These are phyloP conservation scores for Phyllopteryx taeniolatus DNA, from an alignment of 2,113 vertebrate genomes.

Conservation along the genomic window DNA sequence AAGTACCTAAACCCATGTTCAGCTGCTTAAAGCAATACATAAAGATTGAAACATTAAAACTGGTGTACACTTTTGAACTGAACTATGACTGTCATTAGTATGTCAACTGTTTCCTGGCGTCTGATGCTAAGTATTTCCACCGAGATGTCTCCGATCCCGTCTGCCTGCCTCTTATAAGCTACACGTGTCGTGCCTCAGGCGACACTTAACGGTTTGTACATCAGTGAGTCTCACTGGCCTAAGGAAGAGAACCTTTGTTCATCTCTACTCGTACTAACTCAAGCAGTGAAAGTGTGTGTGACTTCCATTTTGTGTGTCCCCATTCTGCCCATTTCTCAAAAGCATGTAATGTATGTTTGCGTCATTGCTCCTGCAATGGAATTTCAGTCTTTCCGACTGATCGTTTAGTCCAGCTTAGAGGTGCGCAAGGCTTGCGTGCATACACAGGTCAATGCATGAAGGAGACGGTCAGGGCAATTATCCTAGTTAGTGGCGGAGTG, in stretches of 20 bases:
- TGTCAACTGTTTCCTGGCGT: not conserved
- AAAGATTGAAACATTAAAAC: not conserved
- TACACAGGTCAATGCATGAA: conserved; percentile 19
- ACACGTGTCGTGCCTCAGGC: conserved; percentile 36
- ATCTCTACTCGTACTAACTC: conserved; percentile 29
- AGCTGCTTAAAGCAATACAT: not conserved
- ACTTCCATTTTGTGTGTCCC: conserved; percentile 32
- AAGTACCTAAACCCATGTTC: not conserved
- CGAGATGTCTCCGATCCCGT: not conserved
- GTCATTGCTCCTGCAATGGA: conserved; percentile 13
- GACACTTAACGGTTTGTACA: conserved; percentile 43
- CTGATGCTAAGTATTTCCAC: not conserved
- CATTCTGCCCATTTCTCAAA: conserved; percentile 38
- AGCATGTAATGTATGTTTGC: conserved; percentile 5
- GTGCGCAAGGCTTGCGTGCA: conserved; percentile 16
- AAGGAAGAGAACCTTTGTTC: conserved; percentile 42
- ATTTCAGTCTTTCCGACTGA: conserved; percentile 34
- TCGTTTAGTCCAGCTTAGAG: conserved; percentile 14
- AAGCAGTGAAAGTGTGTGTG: conserved; percentile 17
- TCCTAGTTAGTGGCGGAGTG: conserved; percentile 35
- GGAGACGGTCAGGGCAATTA: conserved; percentile 41
- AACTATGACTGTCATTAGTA: not conserved
- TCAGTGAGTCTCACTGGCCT: conserved; percentile 28
- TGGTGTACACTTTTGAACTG: not conserved
- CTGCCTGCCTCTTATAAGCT: not conserved